Evolutionary conservation across 2,113 vertebrate species (phyloP).

Genomic region (Dolichallabes microphthalmus): DNA sequence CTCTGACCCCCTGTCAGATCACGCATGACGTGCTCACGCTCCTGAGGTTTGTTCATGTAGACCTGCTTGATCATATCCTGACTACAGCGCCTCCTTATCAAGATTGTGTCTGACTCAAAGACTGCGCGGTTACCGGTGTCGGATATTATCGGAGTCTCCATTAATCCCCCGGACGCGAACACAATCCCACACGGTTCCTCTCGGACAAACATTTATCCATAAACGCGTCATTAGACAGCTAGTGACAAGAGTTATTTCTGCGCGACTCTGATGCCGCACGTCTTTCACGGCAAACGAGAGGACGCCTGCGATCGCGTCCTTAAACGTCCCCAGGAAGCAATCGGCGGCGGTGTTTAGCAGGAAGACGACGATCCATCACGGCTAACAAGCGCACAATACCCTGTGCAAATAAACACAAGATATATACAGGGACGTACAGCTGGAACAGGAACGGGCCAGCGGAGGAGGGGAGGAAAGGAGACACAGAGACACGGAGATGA

Average conservation of each 20-base stretch:
- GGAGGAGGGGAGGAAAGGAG: too few species aligned
- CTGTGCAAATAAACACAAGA: slow-evolving; percentile 15
- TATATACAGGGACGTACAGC: neutral
- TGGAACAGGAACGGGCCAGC: neutral
- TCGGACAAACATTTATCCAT: neutral
- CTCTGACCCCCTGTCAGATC: slow-evolving; percentile 55
- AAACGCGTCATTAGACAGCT: neutral
- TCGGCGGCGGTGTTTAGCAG: slow-evolving; percentile 11
- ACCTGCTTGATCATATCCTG: neutral
- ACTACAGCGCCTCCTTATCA: neutral
- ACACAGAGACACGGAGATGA: neutral
- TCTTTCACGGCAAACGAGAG: neutral
- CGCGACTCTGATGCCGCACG: neutral
- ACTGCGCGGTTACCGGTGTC: neutral
- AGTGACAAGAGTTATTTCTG: neutral
- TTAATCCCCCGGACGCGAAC: neutral
- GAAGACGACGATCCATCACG: slow-evolving; percentile 43
- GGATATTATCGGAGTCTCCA: neutral
- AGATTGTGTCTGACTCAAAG: too few species aligned
- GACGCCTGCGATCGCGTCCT: neutral
- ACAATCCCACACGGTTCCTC: neutral
- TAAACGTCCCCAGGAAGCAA: slow-evolving; percentile 25
- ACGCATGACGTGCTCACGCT: neutral
- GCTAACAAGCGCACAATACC: slow-evolving; percentile 39
- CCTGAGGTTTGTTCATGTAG: neutral